Percentiles rank a stretch among this genome's conserved stretches.
Evolutionary conservation across 1,140 invertebrate genomes (phyloP).

Genomic region (Physella acuta): DNA sequence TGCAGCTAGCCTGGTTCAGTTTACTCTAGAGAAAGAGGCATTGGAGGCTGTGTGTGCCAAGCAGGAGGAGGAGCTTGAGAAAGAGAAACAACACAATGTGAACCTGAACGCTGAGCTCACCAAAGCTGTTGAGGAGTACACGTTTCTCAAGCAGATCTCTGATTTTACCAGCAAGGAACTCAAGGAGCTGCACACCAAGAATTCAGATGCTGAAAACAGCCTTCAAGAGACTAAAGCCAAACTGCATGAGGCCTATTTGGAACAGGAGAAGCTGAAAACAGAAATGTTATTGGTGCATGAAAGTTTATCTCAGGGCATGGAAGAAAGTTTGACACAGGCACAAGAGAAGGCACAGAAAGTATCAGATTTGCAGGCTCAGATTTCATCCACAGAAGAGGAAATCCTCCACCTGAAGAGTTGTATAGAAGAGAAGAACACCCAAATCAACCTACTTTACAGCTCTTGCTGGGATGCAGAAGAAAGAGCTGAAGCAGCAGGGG

Average conservation of each 20-base stretch:
- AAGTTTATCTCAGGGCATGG: not conserved
- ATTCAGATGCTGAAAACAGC: not conserved
- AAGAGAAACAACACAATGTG: not conserved
- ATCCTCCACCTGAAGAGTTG: not conserved
- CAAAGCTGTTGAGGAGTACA: constrained; percentile 6
- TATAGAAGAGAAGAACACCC: constrained; percentile 17
- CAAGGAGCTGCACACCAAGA: constrained; percentile 22
- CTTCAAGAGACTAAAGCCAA: constrained; percentile 5
- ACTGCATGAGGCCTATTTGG: not conserved
- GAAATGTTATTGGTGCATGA: constrained; percentile 8
- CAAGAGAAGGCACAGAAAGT: constrained; percentile 5
- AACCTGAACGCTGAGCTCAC: not conserved
- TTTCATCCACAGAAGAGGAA: constrained; percentile 2
- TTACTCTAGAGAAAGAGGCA: not conserved
- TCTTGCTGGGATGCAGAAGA: not conserved
- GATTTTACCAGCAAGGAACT: constrained; percentile 14
- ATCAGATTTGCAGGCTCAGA: not conserved
- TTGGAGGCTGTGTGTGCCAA: not conserved
- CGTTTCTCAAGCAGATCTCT: constrained; percentile 1
- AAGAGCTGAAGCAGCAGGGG: not conserved
- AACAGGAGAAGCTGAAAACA: constrained; percentile 9
- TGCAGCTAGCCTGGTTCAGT: not conserved
- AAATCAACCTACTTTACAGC: not conserved
- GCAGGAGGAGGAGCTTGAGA: constrained; percentile 9
- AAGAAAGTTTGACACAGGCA: not conserved